These are phyloP conservation scores for Dicrurus megarhynchus DNA, from an alignment of 2,113 vertebrate species.

Conservation along the genomic window DNA sequence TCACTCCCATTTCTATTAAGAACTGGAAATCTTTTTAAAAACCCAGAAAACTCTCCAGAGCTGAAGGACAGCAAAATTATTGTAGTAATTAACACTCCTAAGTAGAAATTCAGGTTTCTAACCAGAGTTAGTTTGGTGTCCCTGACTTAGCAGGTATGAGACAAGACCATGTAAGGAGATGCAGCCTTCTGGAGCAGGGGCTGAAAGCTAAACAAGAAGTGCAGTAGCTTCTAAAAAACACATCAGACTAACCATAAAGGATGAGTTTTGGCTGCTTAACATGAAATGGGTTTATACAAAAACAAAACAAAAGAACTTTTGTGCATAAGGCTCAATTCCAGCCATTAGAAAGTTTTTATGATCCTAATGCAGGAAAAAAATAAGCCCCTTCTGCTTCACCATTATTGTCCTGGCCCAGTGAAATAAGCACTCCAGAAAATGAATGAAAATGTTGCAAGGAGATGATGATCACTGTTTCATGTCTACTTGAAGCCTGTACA, in stretches of 20 bases:
- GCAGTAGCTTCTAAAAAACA: not conserved
- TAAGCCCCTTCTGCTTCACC: not conserved
- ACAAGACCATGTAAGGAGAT: slow-evolving; percentile 22
- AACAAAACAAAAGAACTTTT: slow-evolving; percentile 30
- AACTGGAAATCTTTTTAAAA: not conserved
- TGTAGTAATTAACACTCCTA: not conserved
- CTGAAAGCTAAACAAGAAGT: slow-evolving; percentile 13
- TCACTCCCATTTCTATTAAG: not conserved
- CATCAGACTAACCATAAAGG: not conserved
- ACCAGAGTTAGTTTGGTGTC: not conserved
- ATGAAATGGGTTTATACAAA: slow-evolving; percentile 27
- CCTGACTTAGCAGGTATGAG: not conserved
- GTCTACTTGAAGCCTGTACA: not conserved
- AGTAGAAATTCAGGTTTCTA: not conserved
- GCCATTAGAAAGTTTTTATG: not conserved
- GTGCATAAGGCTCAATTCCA: not conserved
- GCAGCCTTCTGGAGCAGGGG: not conserved
- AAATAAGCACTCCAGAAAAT: not conserved
- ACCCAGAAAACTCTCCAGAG: not conserved
- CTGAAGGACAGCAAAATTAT: not conserved
- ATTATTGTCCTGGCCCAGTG: not conserved
- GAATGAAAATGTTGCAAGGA: not conserved
- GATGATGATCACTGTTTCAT: not conserved
- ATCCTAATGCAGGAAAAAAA: not conserved
- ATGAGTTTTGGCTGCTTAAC: slow-evolving; percentile 6